Conservation (phyloP, 2,888 invertebrate species). For the Stenichneumon culpator region DNA sequence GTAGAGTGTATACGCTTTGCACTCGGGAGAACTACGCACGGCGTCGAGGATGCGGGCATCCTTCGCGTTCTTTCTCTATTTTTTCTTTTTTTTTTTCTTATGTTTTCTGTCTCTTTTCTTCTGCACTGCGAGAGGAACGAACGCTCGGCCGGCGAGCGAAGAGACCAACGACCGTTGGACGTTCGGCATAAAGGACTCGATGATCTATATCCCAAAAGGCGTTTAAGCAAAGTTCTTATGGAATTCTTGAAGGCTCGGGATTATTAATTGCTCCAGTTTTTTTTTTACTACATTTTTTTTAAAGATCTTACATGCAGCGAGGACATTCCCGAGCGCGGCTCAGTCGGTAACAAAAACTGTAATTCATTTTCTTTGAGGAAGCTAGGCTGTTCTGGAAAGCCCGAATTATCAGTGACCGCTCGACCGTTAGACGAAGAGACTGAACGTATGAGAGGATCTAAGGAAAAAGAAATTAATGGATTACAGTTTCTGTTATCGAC, state of each 20-base stretch:
- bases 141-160: slow-evolving; percentile 24
- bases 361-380: not conserved
- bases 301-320: not conserved
- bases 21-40: slow-evolving; percentile 23
- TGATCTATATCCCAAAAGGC: slow-evolving; percentile 40
- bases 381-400: too few species aligned
- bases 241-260: slow-evolving; percentile 13
- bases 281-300: slow-evolving; percentile 1
- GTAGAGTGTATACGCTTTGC: slow-evolving; percentile 1
- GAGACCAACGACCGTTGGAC: slow-evolving; percentile 62
- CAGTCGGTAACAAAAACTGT: not conserved
- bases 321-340: not conserved
- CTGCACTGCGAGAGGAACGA: not conserved
- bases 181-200: slow-evolving; percentile 26
- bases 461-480: not conserved
- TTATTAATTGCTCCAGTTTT: slow-evolving; percentile 56
- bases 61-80: slow-evolving; percentile 24
- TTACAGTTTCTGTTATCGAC: too few species aligned
- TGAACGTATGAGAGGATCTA: not conserved
- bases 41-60: slow-evolving; percentile 53
- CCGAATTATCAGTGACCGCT: too few species aligned
- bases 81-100: not conserved
- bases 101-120: slow-evolving; percentile 11
- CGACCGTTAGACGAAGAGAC: not conserved
- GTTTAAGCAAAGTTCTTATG: slow-evolving; percentile 4